phyloP scores from a whole-genome alignment of 2,888 invertebrate species.

The Ypsolopha sequella region DNA sequence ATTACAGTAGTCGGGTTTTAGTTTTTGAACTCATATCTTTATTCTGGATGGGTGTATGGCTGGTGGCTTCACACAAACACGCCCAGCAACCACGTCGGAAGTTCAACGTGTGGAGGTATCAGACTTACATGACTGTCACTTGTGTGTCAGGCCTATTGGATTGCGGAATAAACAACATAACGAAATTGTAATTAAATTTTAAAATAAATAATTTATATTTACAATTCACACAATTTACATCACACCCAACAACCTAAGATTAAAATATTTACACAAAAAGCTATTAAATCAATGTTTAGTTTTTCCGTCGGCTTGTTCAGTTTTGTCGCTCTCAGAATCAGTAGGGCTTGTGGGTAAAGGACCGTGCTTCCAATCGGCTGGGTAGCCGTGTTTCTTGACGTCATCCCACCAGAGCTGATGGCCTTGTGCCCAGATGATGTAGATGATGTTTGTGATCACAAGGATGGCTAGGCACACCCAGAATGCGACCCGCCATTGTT shows the following conservation, averaged over 20 bases:
- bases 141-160: too few relatives aligned
- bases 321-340: conserved; percentile 31
- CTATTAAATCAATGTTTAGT: neutral
- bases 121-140: too few relatives aligned
- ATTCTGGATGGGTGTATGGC: too few relatives aligned
- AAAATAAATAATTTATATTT: neutral
- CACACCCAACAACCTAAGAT: neutral
- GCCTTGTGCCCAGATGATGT: conserved; percentile 78
- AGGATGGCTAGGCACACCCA: conserved; percentile 83
- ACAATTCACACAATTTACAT: neutral
- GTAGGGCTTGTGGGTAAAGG: conserved; percentile 29
- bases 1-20: too few relatives aligned
- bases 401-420: conserved; percentile 84
- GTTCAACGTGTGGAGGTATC: too few relatives aligned
- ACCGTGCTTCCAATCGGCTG: conserved; percentile 48
- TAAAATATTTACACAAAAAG: neutral
- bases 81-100: too few relatives aligned
- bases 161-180: too few relatives aligned
- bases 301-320: conserved; percentile 13
- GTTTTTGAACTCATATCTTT: too few relatives aligned
- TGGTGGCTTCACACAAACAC: too few relatives aligned
- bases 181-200: too few relatives aligned
- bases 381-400: conserved; percentile 59
- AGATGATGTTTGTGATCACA: conserved; percentile 75
- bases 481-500: conserved; percentile 83